Evolutionary conservation across 2,113 vertebrate genomes (phyloP).

Genomic region (Merops nubicus): DNA sequence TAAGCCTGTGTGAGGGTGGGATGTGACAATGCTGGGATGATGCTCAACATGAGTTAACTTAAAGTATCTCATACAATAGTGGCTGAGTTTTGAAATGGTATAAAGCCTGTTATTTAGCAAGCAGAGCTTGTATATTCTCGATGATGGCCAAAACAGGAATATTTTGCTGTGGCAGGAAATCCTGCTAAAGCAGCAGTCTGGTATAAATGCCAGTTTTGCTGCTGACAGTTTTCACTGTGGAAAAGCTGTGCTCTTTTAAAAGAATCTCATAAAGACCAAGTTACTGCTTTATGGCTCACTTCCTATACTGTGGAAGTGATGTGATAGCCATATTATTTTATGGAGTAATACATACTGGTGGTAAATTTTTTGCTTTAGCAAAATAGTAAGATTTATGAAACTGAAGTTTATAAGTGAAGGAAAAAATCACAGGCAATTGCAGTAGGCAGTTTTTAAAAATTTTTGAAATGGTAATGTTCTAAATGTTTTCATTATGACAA

Average conservation of each 20-base stretch:
- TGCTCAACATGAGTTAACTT: background rate
- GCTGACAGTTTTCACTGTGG: background rate
- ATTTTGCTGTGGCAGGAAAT: background rate
- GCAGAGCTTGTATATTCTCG: background rate
- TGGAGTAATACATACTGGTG: background rate
- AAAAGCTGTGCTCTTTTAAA: background rate
- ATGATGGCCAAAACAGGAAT: background rate
- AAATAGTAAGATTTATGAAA: background rate
- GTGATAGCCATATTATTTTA: background rate
- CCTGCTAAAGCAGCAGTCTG: background rate
- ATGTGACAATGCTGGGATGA: background rate
- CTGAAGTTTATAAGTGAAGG: background rate
- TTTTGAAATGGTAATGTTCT: background rate
- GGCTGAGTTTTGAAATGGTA: background rate
- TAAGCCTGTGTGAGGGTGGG: background rate
- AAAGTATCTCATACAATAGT: background rate
- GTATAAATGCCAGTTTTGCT: background rate
- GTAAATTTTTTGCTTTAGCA: background rate
- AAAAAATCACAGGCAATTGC: background rate
- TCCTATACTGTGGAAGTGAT: background rate
- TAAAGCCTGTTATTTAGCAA: background rate
- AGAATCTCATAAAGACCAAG: background rate
- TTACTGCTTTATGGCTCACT: background rate
- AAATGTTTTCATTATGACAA: background rate
- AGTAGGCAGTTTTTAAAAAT: background rate